Conservation (phyloP, 2,797 vertebrate species). For the Borostomias antarcticus region DNA sequence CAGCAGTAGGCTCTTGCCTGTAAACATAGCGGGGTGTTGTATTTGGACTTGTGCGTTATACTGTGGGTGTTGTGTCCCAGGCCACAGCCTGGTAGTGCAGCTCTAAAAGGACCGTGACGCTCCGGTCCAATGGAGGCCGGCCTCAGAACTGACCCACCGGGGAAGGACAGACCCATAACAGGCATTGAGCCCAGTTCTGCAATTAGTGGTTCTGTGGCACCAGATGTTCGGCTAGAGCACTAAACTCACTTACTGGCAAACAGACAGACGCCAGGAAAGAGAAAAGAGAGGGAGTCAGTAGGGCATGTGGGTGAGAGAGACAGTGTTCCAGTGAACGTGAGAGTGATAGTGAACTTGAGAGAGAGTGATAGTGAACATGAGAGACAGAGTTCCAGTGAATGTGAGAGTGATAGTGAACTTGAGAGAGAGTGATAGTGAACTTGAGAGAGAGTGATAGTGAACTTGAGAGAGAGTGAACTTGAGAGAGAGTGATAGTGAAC, state of each 20-base stretch:
- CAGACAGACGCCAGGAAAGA: not conserved
- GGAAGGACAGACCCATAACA: constrained; percentile 20
- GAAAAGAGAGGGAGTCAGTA: not conserved
- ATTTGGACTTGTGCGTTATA: constrained; percentile 57
- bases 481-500: not conserved
- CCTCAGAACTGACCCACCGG: constrained; percentile 27
- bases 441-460: not conserved
- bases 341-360: not conserved
- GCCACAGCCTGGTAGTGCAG: constrained; percentile 49
- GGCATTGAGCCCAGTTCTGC: constrained; percentile 18
- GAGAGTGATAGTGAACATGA: no score
- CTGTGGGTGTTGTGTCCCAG: constrained; percentile 62
- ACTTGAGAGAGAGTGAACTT: not conserved
- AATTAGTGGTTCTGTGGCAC: constrained; percentile 40
- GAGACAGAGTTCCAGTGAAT: no score
- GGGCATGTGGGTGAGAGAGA: not conserved
- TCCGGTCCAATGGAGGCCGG: constrained; percentile 29
- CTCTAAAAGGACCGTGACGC: constrained; percentile 21
- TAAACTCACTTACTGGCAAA: constrained; percentile 18
- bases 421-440: no score
- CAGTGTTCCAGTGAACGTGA: not conserved
- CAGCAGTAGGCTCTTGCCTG: constrained; percentile 47
- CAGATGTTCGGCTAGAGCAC: constrained; percentile 44
- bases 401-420: no score
- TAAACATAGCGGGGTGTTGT: constrained; percentile 53